Conservation (phyloP, 2,113 vertebrate species). For the Urocynchramus pylzowi region DNA sequence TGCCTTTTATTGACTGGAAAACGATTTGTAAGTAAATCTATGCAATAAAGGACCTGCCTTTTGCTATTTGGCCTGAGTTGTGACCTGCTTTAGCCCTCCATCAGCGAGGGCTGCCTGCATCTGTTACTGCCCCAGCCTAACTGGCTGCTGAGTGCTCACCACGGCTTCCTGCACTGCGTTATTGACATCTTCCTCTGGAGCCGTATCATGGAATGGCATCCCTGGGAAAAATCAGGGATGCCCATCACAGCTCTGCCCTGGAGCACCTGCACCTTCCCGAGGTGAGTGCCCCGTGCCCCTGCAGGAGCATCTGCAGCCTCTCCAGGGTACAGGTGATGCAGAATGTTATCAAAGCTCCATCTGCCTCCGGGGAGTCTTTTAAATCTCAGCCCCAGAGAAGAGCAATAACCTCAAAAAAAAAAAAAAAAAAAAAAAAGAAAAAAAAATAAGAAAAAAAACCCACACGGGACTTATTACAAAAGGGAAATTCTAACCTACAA, state of each 20-base stretch:
- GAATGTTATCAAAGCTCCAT: not conserved
- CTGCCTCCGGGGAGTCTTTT: not conserved
- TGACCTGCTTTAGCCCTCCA: not conserved
- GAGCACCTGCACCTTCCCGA: not conserved
- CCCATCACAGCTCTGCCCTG: not conserved
- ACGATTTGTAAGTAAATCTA: not conserved
- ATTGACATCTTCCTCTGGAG: not conserved
- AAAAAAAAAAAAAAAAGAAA: not conserved
- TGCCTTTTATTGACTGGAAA: not conserved
- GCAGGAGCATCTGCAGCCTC: not conserved
- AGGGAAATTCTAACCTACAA: not conserved
- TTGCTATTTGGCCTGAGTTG: not conserved
- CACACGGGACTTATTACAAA: not conserved
- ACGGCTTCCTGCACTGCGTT: not conserved
- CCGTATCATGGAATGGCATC: accelerated
- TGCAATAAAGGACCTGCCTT: not conserved
- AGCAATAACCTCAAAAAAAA: not conserved
- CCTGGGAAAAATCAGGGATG: not conserved
- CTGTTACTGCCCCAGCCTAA: not conserved
- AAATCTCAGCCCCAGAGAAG: not conserved
- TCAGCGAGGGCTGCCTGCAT: not conserved
- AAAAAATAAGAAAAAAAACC: not conserved
- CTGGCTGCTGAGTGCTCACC: not conserved
- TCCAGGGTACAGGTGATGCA: not conserved
- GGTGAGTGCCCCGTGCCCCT: accelerated